Evolutionary conservation across 2,113 vertebrate genomes (phyloP), one percentile per base, ranked within the genome.

Genomic region (Hepsetus odoe): DNA sequence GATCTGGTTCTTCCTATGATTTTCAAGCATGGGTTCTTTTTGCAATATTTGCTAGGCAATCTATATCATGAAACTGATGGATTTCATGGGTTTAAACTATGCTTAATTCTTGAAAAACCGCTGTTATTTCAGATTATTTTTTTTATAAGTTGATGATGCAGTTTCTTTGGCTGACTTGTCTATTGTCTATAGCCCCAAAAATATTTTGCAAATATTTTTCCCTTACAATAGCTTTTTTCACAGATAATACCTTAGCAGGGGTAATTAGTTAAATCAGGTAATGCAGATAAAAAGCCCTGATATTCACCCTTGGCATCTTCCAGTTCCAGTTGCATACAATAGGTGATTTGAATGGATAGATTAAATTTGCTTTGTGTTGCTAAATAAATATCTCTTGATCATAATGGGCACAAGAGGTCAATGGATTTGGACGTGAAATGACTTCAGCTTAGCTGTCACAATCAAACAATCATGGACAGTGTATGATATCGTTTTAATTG

Each of bases 401-500:
- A 40, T 14, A 32, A 51, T 62, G n/a, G 28, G n/a, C 44, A n/a
- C 51, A 58, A 56, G 59, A 79, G 77, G 61, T 65, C 70, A 80
- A n/a, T 35, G 65, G 33, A 40, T 72, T 58, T 65, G 13, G n/a
- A 65, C 20, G 33, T 24, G 51, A 58, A 56, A 51, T 4, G 38
- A 18, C 49, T 46, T 74, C 62, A 44, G 72, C 74, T 74, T 55
- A 73, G 35, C 65, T 74, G 80, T 72, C 62, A 73, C 28, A 46
- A 72, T 24, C 18, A 71, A 42, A 75, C n/a, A 53, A 46, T 61
- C 62, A 44, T n/a, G 49, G 46, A 67, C 55, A 66, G 61, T 76
- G 67, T 79, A 40, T 69, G 32, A 56, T 79, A 51, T 76, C 35
- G 5, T 53, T 76, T 76, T 80, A 82, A 85, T 77, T 77, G 72